A percentile compares a stretch with the other conserved stretches of the same genome.
phyloP scores from a whole-genome alignment of 1,140 invertebrate genomes.

The Ceratosolen solmsi region DNA sequence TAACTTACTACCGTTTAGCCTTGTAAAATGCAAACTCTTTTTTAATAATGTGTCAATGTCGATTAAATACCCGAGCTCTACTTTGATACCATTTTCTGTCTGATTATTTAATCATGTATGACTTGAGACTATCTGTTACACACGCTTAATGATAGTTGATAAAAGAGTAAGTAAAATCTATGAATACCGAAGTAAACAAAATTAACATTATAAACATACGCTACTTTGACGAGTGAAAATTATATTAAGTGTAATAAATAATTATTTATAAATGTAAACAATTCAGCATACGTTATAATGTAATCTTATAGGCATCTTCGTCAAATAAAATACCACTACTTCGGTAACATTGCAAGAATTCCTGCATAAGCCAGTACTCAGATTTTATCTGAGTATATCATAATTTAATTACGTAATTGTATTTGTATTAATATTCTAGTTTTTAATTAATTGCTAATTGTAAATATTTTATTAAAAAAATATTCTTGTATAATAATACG shows the following conservation, averaged over 20 bases:
- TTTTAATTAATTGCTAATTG: not conserved
- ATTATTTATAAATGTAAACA: conserved; percentile 19
- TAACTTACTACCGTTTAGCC: conserved; percentile 35
- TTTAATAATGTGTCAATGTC: conserved; percentile 22
- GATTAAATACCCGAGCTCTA: conserved; percentile 3
- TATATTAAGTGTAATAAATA: conserved; percentile 14
- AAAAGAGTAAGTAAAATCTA: not conserved
- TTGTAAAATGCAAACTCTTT: conserved; percentile 45
- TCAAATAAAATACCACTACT: not conserved
- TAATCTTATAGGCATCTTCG: not conserved
- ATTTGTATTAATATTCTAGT: not conserved
- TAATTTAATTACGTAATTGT: not conserved
- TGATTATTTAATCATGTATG: not conserved
- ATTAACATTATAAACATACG: conserved; percentile 15
- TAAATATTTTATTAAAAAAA: not conserved
- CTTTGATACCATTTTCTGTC: not conserved
- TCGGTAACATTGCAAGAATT: not conserved
- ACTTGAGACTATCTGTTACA: not conserved
- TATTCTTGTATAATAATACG: not conserved
- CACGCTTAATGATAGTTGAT: not conserved
- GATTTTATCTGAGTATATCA: not conserved
- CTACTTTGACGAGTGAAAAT: conserved; percentile 2
- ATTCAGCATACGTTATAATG: conserved; percentile 11
- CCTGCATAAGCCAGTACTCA: not conserved
- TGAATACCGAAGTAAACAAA: not conserved